Evolutionary conservation across 2,888 invertebrate genomes (phyloP).

Genomic region (Drosophila kambysellisi): DNA sequence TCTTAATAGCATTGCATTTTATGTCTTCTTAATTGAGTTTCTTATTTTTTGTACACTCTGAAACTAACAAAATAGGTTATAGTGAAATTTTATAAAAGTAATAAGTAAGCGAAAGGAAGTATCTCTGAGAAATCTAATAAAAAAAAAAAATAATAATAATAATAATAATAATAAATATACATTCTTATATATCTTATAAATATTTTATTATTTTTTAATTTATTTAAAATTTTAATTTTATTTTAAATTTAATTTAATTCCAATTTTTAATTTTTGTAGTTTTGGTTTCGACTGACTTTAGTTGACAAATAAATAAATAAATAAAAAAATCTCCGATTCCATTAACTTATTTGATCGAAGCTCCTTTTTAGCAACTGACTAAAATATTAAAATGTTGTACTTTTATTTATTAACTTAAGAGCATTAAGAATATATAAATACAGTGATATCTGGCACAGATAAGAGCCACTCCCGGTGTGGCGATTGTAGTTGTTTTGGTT

Average conservation of each 20-base stretch:
- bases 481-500: background rate
- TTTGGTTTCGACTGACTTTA: no score
- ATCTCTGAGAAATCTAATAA: background rate
- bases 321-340: background rate
- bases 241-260: no score
- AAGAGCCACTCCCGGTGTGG: background rate
- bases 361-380: no score
- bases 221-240: no score
- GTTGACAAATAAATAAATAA: no score
- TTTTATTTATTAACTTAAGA: background rate
- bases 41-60: background rate
- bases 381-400: no score
- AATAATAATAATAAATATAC: no score
- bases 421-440: background rate
- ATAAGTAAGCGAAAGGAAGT: background rate
- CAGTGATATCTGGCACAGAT: background rate
- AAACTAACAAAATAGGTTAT: background rate
- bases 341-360: background rate
- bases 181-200: no score
- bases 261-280: no score
- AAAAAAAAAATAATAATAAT: no score
- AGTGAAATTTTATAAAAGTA: background rate
- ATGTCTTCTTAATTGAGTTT: no score
- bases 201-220: no score
- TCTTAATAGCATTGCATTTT: background rate